Percentiles rank a stretch among this genome's conserved stretches.
phyloP scores from a whole-genome alignment of 2,797 vertebrate species.

The Acropternis orthonyx region DNA sequence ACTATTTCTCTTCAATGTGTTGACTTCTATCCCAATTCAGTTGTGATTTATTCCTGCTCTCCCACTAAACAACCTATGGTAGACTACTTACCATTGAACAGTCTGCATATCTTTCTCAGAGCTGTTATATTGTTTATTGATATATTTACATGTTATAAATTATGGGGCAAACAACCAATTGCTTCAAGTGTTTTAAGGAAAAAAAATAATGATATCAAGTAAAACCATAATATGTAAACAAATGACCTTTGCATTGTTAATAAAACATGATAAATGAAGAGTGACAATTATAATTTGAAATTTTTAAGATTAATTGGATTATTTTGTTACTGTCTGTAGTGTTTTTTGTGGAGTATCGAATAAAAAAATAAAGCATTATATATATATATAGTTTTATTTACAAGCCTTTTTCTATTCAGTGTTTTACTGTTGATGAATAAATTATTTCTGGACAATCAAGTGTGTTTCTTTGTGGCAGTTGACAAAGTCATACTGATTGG shows the following conservation, averaged over 20 bases:
- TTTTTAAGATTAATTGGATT: conserved; percentile 80
- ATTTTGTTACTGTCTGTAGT: conserved; percentile 85
- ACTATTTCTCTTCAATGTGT: conserved; percentile 46
- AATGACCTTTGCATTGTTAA: conserved; percentile 65
- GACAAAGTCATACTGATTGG: background rate
- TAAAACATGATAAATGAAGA: conserved; percentile 59
- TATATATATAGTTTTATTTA: conserved; percentile 82
- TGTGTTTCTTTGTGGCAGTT: conserved; percentile 71
- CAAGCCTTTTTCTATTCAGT: conserved; percentile 79
- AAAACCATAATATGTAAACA: conserved; percentile 57
- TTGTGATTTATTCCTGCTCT: conserved; percentile 72
- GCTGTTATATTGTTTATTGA: conserved; percentile 76
- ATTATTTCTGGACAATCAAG: conserved; percentile 77
- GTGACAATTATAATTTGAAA: conserved; percentile 68
- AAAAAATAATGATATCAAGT: conserved; percentile 65
- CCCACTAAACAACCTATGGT: conserved; percentile 60
- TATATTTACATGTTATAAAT: conserved; percentile 76
- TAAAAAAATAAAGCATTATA: conserved; percentile 82
- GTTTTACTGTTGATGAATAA: conserved; percentile 79
- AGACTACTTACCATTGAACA: conserved; percentile 54
- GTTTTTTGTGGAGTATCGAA: conserved; percentile 79
- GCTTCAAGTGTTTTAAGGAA: conserved; percentile 75
- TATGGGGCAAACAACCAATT: conserved; percentile 63
- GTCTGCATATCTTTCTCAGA: conserved; percentile 70
- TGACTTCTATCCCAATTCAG: conserved; percentile 60